Evolutionary conservation across 2,797 vertebrate species (phyloP), one percentile per base, ranked within the genome.

Genomic region (Crenuchus spilurus): DNA sequence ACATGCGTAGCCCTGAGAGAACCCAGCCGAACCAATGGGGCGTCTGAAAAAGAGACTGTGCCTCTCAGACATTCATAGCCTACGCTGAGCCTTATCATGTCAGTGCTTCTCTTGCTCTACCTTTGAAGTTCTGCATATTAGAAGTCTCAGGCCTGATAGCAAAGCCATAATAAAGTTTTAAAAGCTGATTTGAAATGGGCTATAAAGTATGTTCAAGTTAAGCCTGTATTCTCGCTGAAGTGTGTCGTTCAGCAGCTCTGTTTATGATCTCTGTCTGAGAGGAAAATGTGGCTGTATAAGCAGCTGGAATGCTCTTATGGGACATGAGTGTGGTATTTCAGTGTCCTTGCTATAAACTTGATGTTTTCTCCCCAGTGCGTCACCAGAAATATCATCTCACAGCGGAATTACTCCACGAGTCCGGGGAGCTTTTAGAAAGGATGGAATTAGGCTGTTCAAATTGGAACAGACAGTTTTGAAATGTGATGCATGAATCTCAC

Each of bases 91-190:
- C 71, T 74, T 74, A 70, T 82, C 70, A 70, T 79, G 85, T 88
- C 73, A 79, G 76, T 86, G 80, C 69, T 74, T 66, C 49, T 62
- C 49, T 62, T 61, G 62, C 62, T 75, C 82, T 80, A 85, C 84
- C 84, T 87, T 88, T 90, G 84, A 89, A 84, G 84, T 86, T 77
- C 80, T 83, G 85, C 83, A 82, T 86, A 84, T 85, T 85, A 78
- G 75, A 2, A 80, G 69, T 74, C 75, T 74, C 64, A 41, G 60
- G 20, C 54, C 54, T 68, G 48, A 67, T 49, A 54, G 69, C 54
- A 20, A 30, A 42, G 16, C 42, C 35, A 33, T 72, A 79, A 65
- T 72, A 61, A 26, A 52, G 58, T 49, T 58, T 24, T 71, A 58
- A 55, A 72, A 66, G 63, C 69, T 48, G 33, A 77, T 77, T 77